Evolutionary conservation across 2,797 vertebrate genomes (phyloP).

Genomic region (Malacoraja senta): DNA sequence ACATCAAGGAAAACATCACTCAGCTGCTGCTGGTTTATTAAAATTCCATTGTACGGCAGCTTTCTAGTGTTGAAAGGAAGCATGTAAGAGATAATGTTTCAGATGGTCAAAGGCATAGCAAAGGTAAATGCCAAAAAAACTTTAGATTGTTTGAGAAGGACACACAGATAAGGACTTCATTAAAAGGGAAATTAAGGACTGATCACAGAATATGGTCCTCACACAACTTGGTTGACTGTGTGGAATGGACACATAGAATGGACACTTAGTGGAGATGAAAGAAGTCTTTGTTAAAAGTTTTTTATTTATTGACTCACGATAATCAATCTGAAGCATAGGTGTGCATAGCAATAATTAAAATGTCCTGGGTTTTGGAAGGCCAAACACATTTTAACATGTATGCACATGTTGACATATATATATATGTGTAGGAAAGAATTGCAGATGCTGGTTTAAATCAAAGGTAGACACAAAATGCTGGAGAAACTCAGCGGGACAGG

Average conservation of each 20-base stretch:
- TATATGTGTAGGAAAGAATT: too few species aligned
- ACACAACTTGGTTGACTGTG: neutral
- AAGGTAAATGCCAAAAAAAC: neutral
- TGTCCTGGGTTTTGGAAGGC: too few species aligned
- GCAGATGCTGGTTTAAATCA: too few species aligned
- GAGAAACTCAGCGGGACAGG: too few species aligned
- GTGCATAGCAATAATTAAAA: too few species aligned
- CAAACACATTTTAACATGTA: too few species aligned
- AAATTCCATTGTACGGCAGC: neutral
- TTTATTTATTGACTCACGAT: neutral
- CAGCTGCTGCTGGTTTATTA: neutral
- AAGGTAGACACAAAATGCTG: too few species aligned
- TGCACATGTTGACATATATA: too few species aligned
- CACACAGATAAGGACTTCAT: neutral
- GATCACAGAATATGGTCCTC: neutral
- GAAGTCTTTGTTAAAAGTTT: neutral
- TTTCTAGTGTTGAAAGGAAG: neutral
- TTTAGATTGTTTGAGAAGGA: neutral
- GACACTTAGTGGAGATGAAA: neutral
- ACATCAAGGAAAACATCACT: neutral
- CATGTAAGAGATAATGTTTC: neutral
- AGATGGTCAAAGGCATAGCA: neutral
- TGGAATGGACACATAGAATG: neutral
- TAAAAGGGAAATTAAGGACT: neutral
- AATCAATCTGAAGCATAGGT: neutral